phyloP scores from a whole-genome alignment of 2,113 vertebrate genomes.

The Gopherus evgoodei region DNA sequence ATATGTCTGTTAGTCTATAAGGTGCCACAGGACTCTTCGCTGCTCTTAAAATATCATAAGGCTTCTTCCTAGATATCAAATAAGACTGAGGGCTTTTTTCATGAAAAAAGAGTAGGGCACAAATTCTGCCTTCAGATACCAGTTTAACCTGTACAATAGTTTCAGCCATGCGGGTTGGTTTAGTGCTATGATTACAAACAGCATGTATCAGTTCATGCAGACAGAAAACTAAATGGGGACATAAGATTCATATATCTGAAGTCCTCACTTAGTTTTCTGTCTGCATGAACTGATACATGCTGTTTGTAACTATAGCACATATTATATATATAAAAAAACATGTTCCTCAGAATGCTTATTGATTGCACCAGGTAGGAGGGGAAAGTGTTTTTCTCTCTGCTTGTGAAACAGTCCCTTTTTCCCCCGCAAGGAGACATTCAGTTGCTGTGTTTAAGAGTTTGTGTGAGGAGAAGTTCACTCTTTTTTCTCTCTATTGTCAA shows the following conservation, averaged over 20 bases:
- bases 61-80: neutral
- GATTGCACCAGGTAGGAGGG: rapidly evolving
- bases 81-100: neutral
- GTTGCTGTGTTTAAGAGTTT: neutral
- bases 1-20: too few species aligned
- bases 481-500: neutral
- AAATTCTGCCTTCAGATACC: neutral
- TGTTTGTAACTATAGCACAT: rapidly evolving
- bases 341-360: rapidly evolving
- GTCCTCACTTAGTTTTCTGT: neutral
- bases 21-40: too few species aligned
- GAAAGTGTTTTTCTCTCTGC: neutral
- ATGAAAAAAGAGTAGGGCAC: neutral
- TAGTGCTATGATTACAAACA: rapidly evolving
- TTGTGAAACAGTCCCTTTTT: neutral
- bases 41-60: neutral
- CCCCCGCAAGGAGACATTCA: neutral
- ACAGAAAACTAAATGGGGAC: neutral
- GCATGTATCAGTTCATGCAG: neutral
- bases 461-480: neutral
- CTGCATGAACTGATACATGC: neutral
- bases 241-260: neutral
- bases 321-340: neutral
- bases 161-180: rapidly evolving
- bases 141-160: rapidly evolving